Conservation (phyloP, 2,888 invertebrate genomes). For the Chloroclysta siterata region DNA sequence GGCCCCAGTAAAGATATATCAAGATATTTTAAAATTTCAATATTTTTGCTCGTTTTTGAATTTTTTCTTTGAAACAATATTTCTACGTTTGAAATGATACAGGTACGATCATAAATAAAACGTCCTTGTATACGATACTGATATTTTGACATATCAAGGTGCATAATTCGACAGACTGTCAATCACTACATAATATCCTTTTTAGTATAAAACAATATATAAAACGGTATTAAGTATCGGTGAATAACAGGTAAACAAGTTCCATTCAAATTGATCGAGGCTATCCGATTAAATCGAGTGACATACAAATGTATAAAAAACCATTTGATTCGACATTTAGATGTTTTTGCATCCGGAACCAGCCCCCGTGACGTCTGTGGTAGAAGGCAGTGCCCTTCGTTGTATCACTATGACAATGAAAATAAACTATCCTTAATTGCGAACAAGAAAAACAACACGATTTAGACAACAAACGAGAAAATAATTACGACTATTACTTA, state of each 20-base stretch:
- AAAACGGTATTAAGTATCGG: conserved; percentile 7
- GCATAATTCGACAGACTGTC: too few relatives aligned
- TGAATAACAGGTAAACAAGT: conserved; percentile 31
- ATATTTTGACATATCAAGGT: too few relatives aligned
- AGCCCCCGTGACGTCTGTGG: conserved; percentile 57
- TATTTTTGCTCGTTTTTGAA: neutral
- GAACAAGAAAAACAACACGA: conserved; percentile 26
- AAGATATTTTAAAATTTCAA: neutral
- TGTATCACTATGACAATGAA: conserved; percentile 45
- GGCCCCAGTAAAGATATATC: conserved; percentile 1
- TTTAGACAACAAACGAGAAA: conserved; percentile 19
- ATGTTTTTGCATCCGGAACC: conserved; percentile 54
- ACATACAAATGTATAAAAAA: conserved; percentile 33
- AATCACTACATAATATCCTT: too few relatives aligned
- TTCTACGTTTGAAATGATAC: neutral
- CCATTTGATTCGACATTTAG: conserved; percentile 41
- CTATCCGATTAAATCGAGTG: conserved; percentile 40
- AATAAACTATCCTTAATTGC: conserved; percentile 35
- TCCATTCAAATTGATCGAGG: conserved; percentile 29
- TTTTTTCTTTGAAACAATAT: neutral
- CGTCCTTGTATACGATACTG: too few relatives aligned
- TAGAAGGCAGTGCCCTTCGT: conserved; percentile 47
- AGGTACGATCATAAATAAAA: too few relatives aligned
- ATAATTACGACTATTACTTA: conserved; percentile 23
- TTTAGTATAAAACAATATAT: too few relatives aligned